Evolutionary conservation across 1,140 invertebrate species (phyloP).

Genomic region (Magallana gigas): DNA sequence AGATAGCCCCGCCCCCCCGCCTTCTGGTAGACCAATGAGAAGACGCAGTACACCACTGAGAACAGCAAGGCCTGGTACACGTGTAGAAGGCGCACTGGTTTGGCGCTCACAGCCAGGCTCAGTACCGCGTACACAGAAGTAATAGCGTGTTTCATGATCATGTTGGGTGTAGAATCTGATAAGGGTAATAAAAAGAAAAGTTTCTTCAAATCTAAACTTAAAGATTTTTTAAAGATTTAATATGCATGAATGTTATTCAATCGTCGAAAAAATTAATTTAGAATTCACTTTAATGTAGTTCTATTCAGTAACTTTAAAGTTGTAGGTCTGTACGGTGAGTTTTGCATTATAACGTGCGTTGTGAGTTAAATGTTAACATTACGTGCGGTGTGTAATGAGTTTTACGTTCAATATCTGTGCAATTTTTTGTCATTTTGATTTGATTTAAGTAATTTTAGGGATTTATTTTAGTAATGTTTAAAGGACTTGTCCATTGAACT

Average conservation of each 20-base stretch:
- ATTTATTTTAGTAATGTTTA: too few species aligned
- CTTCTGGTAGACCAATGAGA: constrained; percentile 85
- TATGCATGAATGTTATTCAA: too few species aligned
- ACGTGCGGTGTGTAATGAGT: not conserved
- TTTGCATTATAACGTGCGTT: too few species aligned
- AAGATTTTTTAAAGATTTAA: too few species aligned
- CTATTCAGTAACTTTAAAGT: too few species aligned
- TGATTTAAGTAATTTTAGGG: not conserved
- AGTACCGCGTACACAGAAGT: constrained; percentile 87
- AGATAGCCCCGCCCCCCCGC: constrained; percentile 84
- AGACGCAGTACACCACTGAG: constrained; percentile 84
- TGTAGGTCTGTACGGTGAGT: too few species aligned
- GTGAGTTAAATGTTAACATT: too few species aligned
- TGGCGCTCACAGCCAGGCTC: constrained; percentile 85
- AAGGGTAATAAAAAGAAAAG: not conserved
- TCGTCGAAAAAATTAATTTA: too few species aligned
- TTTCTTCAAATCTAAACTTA: not conserved
- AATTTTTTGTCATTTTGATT: not conserved
- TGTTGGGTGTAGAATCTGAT: constrained; percentile 41
- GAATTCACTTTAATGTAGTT: too few species aligned
- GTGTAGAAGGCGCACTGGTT: constrained; percentile 85
- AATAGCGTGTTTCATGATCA: constrained; percentile 81
- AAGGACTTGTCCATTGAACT: too few species aligned
- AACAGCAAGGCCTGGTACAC: constrained; percentile 85
- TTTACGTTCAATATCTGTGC: too few species aligned